These are phyloP conservation scores for Pristionchus japonicus DNA, from an alignment of 2,888 invertebrate genomes.

Conservation along the genomic window DNA sequence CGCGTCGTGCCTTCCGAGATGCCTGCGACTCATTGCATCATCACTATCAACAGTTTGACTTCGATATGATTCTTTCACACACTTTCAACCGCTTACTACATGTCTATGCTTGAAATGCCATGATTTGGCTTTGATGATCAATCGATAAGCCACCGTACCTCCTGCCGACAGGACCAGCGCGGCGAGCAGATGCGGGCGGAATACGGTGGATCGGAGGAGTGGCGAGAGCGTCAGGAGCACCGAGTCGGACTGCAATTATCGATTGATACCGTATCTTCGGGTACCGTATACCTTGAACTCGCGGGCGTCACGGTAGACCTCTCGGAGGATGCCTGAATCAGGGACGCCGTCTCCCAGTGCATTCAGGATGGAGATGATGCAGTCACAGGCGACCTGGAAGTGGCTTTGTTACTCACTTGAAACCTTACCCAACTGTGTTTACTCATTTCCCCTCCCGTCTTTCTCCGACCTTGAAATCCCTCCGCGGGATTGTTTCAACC, in stretches of 20 bases:
- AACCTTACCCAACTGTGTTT: background rate
- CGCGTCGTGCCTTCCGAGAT: slow-evolving; percentile 41
- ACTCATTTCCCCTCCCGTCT: background rate
- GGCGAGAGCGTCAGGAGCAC: slow-evolving; percentile 47
- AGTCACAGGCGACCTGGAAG: slow-evolving; percentile 43
- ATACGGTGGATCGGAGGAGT: slow-evolving; percentile 41
- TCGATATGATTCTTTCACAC: background rate
- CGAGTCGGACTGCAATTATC: slow-evolving; percentile 44
- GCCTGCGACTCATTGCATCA: too few relatives aligned
- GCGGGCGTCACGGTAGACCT: slow-evolving; percentile 6
- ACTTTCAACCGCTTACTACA: too few relatives aligned
- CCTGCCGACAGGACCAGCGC: slow-evolving; percentile 43
- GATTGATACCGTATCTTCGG: background rate
- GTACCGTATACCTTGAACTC: slow-evolving; percentile 22
- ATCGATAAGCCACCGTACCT: slow-evolving; percentile 6
- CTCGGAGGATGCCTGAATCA: background rate
- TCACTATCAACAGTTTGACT: background rate
- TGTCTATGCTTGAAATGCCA: too few relatives aligned
- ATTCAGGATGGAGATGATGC: slow-evolving; percentile 9
- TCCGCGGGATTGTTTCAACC: background rate
- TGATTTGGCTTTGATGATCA: too few relatives aligned
- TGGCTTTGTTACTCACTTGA: background rate
- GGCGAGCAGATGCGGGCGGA: background rate
- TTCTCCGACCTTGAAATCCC: background rate
- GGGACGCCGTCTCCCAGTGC: background rate